Evolutionary conservation across 2,797 vertebrate genomes (phyloP), one percentile per base, ranked within the genome.

Genomic region (Telmatherina bonti): DNA sequence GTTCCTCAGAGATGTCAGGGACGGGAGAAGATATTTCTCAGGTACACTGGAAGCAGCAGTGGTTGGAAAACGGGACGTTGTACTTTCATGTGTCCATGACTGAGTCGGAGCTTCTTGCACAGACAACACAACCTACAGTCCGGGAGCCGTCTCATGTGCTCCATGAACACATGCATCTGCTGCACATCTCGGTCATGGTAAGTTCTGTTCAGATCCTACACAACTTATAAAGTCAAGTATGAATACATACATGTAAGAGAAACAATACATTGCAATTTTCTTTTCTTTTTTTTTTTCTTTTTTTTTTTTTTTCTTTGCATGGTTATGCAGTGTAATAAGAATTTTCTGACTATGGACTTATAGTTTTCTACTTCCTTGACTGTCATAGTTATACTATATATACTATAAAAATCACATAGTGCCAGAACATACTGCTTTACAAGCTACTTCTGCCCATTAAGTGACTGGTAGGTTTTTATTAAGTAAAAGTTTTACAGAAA

Each of bases 21-120:
- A 98, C 95, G 0, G 94, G 93, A 3, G 95, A 96, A 7, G 97
- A 99, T 56, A 97, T 99, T 78, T 98, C 97, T 0, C 93, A 98
- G 93, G 97, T 99, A 31, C 97, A 98, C 88, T 99, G 98, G 98
- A 97, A 97, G 86, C 98, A 99, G 89, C 97, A 98, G 92, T 99
- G 98, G 98, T 89, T 99, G 92, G 97, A 99, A 89, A 99, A 99
- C 0, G 98, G 98, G 70, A 99, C 98, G 0, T 87, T 99, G 7
- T 99, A 96, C 86, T 99, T 99, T 90, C 98, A 99, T 0, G 97
- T 99, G 36, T 99, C 96, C 72, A 93, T 97, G 93, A 96, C 95
- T 54, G 96, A 95, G 0, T 92, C 95, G 0, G 97, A 97, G 82
- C 95, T 96, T 73, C 93, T 95, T 27, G 91, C 94, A 47, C 88